Evolutionary conservation across 1,140 invertebrate genomes (phyloP).

Genomic region (Dendrolimus kikuchii): DNA sequence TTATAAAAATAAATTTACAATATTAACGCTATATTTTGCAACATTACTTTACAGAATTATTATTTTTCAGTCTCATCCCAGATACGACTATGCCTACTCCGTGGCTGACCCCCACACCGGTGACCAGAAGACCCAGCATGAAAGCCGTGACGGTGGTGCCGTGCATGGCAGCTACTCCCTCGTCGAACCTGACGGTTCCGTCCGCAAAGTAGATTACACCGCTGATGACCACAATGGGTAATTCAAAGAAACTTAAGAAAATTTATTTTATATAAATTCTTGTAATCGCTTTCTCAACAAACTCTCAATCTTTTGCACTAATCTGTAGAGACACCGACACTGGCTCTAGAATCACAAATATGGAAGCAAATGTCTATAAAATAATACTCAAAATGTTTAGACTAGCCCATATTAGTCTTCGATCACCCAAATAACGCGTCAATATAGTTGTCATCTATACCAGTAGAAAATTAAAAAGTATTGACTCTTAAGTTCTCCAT

Average conservation of each 20-base stretch:
- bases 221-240: slow-evolving; percentile 70
- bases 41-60: background rate
- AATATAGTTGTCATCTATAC: background rate
- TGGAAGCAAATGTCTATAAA: too few relatives aligned
- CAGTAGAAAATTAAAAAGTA: too few relatives aligned
- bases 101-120: slow-evolving; percentile 64
- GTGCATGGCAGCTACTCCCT: slow-evolving; percentile 69
- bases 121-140: slow-evolving; percentile 64
- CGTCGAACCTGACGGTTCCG: slow-evolving; percentile 69
- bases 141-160: slow-evolving; percentile 61
- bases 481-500: too few relatives aligned
- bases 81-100: slow-evolving; percentile 70
- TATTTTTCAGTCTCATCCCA: slow-evolving; percentile 52
- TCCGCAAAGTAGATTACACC: slow-evolving; percentile 72
- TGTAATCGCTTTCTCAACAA: background rate
- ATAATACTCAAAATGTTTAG: too few relatives aligned
- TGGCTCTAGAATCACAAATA: too few relatives aligned
- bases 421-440: background rate
- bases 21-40: too few relatives aligned
- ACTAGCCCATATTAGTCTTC: too few relatives aligned
- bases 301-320: too few relatives aligned
- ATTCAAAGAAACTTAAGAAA: slow-evolving; percentile 2
- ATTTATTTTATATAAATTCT: slow-evolving; percentile 1
- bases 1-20: too few relatives aligned
- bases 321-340: too few relatives aligned